Percentiles rank a stretch among this genome's conserved stretches.
These are phyloP conservation scores for Notothenia rossii DNA, from an alignment of 2,113 vertebrate species.

Conservation along the genomic window DNA sequence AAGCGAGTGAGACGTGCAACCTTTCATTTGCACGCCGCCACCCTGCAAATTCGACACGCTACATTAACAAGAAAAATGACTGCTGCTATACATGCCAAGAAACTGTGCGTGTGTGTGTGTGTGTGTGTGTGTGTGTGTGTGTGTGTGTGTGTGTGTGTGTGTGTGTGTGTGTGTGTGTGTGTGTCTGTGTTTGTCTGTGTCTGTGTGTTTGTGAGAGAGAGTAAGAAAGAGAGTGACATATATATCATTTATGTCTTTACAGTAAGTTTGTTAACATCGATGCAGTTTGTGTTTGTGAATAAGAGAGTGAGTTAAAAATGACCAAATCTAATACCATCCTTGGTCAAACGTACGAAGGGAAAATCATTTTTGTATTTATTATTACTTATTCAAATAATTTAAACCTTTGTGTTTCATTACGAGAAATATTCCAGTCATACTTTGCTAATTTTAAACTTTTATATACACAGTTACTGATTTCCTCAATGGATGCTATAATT, in stretches of 20 bases:
- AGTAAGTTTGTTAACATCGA: neutral
- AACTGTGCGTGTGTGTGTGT: slow-evolving; percentile 17
- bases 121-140: slow-evolving; percentile 28
- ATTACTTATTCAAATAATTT: no score
- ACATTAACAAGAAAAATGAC: slow-evolving; percentile 88
- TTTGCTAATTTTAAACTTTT: no score
- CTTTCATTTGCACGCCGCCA: slow-evolving; percentile 85
- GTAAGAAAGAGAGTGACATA: no score
- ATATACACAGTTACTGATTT: no score
- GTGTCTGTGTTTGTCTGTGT: slow-evolving; percentile 16
- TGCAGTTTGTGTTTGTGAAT: slow-evolving; percentile 13
- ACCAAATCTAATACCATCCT: neutral
- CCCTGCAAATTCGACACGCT: slow-evolving; percentile 85
- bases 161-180: slow-evolving; percentile 19
- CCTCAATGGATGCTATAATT: no score
- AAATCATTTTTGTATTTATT: no score
- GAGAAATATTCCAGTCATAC: no score
- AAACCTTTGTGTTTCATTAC: no score
- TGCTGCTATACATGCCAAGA: slow-evolving; percentile 76
- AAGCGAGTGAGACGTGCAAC: slow-evolving; percentile 88
- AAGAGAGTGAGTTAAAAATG: slow-evolving; percentile 3
- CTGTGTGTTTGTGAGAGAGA: slow-evolving; percentile 11
- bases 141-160: slow-evolving; percentile 29
- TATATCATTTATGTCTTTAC: neutral
- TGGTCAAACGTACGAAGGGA: neutral